Percentiles rank a stretch among this genome's conserved stretches.
These are phyloP conservation scores for Barbus barbus DNA, from an alignment of 2,113 vertebrate species.

Conservation along the genomic window DNA sequence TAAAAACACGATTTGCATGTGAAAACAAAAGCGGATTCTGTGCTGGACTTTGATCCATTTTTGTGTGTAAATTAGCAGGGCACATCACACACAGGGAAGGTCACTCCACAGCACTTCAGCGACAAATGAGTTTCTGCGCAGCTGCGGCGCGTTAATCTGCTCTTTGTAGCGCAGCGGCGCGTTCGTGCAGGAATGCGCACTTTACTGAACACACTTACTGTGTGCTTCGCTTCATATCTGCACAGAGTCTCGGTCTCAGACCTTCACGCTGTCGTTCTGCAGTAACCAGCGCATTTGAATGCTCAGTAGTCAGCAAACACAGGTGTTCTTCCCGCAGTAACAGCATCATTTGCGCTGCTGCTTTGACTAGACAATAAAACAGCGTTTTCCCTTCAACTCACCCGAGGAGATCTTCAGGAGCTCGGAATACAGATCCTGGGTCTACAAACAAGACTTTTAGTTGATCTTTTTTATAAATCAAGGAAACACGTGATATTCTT, in stretches of 20 bases:
- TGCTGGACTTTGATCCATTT: slow-evolving; percentile 64
- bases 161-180: slow-evolving; percentile 48
- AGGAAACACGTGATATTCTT: too few species aligned
- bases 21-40: slow-evolving; percentile 59
- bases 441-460: too few species aligned
- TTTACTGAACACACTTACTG: not conserved
- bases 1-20: slow-evolving; percentile 62
- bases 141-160: slow-evolving; percentile 50
- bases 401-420: not conserved
- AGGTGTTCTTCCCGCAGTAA: slow-evolving; percentile 47
- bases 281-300: slow-evolving; percentile 14
- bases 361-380: slow-evolving; percentile 45
- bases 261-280: too few species aligned
- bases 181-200: slow-evolving; percentile 7
- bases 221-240: not conserved
- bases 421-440: too few species aligned
- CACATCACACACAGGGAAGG: slow-evolving; percentile 57
- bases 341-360: slow-evolving; percentile 48
- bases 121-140: slow-evolving; percentile 66
- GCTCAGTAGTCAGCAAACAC: slow-evolving; percentile 20
- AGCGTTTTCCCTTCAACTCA: slow-evolving; percentile 2
- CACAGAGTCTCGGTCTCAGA: too few species aligned
- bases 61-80: slow-evolving; percentile 61
- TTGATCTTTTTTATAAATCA: too few species aligned
- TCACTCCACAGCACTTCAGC: slow-evolving; percentile 61